These are phyloP conservation scores for Sterrhoptilus dennistouni DNA, from an alignment of 2,113 vertebrate species.

Conservation along the genomic window DNA sequence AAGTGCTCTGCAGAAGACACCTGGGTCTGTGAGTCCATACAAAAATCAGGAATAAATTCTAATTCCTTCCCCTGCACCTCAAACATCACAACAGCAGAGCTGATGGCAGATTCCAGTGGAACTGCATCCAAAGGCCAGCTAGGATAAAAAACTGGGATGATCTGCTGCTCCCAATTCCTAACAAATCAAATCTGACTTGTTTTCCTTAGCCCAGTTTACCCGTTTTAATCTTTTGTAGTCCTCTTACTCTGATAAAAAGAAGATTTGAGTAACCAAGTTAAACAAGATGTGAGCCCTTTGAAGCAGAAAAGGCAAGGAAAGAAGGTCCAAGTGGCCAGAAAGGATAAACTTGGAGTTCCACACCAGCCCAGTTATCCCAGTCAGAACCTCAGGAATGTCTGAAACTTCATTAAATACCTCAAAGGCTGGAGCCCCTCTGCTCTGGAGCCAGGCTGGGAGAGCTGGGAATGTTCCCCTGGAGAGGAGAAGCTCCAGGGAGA, in stretches of 20 bases:
- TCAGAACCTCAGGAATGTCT: neutral
- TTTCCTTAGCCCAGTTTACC: neutral
- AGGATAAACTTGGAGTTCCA: neutral
- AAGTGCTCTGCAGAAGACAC: neutral
- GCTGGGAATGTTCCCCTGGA: neutral
- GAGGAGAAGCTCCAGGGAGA: neutral
- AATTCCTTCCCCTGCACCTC: neutral
- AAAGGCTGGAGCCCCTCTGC: neutral
- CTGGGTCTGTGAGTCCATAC: neutral
- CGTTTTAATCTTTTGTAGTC: neutral
- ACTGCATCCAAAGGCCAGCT: neutral
- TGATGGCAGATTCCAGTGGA: neutral
- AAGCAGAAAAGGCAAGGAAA: neutral
- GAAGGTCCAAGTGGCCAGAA: neutral
- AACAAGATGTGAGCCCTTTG: neutral
- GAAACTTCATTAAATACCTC: neutral
- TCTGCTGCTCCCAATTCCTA: neutral
- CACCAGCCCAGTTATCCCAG: neutral
- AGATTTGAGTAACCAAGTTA: neutral
- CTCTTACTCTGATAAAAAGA: neutral
- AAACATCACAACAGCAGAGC: fast-evolving
- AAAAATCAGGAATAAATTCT: fast-evolving
- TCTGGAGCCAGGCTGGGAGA: neutral
- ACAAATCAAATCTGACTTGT: neutral
- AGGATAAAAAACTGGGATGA: neutral